Percentiles rank a stretch among this genome's conserved stretches.
These are phyloP conservation scores for Heliothis virescens DNA, from an alignment of 1,140 invertebrate species.

Conservation along the genomic window DNA sequence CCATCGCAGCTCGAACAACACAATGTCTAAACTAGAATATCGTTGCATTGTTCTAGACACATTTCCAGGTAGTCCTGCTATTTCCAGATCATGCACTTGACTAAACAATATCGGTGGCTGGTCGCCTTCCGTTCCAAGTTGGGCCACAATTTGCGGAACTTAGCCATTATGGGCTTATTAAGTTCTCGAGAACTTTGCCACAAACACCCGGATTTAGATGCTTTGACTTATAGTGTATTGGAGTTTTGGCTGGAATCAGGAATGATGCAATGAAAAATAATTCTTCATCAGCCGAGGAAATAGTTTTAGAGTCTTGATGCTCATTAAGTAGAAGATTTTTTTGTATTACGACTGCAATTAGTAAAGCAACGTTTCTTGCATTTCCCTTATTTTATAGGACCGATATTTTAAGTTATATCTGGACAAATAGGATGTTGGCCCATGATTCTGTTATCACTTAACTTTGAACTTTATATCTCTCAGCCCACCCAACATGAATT, in stretches of 20 bases:
- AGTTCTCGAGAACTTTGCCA: conserved; percentile 8
- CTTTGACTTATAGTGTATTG: background rate
- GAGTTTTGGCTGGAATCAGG: background rate
- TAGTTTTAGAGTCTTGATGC: no score
- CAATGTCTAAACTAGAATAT: conserved; percentile 9
- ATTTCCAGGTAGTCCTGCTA: conserved; percentile 38
- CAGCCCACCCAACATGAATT: conserved; percentile 9
- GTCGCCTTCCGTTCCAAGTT: conserved; percentile 4
- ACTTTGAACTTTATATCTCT: background rate
- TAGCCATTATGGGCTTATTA: conserved; percentile 7
- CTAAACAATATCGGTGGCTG: conserved; percentile 28
- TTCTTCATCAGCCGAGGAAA: no score
- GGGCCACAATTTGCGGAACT: conserved; percentile 11
- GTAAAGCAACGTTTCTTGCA: no score
- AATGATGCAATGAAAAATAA: background rate
- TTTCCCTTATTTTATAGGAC: no score
- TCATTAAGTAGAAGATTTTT: no score
- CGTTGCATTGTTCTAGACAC: conserved; percentile 12
- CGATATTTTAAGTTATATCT: background rate
- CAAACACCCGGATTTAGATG: conserved; percentile 8
- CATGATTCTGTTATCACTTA: background rate
- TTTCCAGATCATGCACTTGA: conserved; percentile 36
- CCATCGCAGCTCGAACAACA: background rate
- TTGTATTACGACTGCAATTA: no score
- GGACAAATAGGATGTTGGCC: background rate